Evolutionary conservation across 2,888 invertebrate species (phyloP), one percentile per base, ranked within the genome.

Genomic region (Agriopis marginaria): DNA sequence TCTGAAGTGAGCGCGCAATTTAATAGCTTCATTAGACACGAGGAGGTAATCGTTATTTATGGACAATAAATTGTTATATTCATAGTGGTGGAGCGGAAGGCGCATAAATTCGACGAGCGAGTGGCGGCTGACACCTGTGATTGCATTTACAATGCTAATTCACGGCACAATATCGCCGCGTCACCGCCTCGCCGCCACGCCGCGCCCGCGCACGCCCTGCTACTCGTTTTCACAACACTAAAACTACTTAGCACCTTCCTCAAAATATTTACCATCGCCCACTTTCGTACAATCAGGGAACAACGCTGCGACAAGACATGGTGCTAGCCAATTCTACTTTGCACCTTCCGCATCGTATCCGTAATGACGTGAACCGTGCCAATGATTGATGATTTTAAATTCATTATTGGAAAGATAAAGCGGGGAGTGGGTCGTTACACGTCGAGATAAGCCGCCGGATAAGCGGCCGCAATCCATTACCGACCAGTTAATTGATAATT

Each of bases 111-210:
- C 88, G 89, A 88, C 86, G 86, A 86, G 88, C 90, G 88, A 89
- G 88, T 90, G 89, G 87, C 88, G 86, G 86, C 87, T 90, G 93
- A 93, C 93, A 93, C 91, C 93, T 93, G 91, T 93, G 93, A 94
- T 93, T 93, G 92, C 93, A 94, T 94, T 93, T 93, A 93, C 94
- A 94, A 90, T 93, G 93, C 93, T 93, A 93, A 94, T 93, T 90
- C 91, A 83, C 87, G 85, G 86, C 85, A 87, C 89, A 90, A 89
- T 88, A 89, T 89, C 90, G 86, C 89, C 90, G 86, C 88, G 86
- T 88, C 66, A 70, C 59, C 70, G 54, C 59, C 44, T 40, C 59
- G 40, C 63, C 39, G 39, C 14, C 60, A 44, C 62, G 11, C 39
- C 54, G 55, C 45, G 32, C 59, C 63, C 89, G 86, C 88, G 86